phyloP scores from a whole-genome alignment of 2,888 invertebrate species.

The Ennomos fuscantarius region DNA sequence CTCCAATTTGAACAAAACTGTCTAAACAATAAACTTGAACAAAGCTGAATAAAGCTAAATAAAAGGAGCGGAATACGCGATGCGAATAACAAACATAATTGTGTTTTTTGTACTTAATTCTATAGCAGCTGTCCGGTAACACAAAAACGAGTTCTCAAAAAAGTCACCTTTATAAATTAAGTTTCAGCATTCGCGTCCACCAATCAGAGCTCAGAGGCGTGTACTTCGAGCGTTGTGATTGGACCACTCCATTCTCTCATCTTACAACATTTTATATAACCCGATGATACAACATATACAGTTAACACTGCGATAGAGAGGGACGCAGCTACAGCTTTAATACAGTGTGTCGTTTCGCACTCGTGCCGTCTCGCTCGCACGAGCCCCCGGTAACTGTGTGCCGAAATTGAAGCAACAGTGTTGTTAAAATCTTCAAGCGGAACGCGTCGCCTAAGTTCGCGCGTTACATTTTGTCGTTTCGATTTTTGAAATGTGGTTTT shows the following conservation, averaged over 20 bases:
- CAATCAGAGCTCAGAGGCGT: constrained; percentile 72
- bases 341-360: constrained; percentile 79
- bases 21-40: constrained; percentile 60
- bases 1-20: constrained; percentile 47
- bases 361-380: constrained; percentile 61
- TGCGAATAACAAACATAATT: constrained; percentile 82
- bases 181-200: constrained; percentile 71
- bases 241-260: constrained; percentile 62
- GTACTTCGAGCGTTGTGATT: constrained; percentile 57
- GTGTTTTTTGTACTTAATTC: constrained; percentile 80
- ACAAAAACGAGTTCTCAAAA: constrained; percentile 79
- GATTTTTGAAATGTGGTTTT: constrained; percentile 16
- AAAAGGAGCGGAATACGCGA: constrained; percentile 70
- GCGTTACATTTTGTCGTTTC: constrained; percentile 24
- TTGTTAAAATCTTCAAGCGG: constrained; percentile 67
- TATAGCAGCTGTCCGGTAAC: constrained; percentile 69
- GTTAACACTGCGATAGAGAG: constrained; percentile 76
- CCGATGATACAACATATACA: constrained; percentile 85
- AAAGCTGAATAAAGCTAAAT: constrained; percentile 57
- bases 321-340: constrained; percentile 64
- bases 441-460: constrained; percentile 51
- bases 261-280: constrained; percentile 84
- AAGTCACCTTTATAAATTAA: constrained; percentile 84
- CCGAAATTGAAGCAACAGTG: constrained; percentile 81
- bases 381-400: constrained; percentile 66